Evolutionary conservation across 2,888 invertebrate genomes (phyloP).

Genomic region (Diarsia rubi): DNA sequence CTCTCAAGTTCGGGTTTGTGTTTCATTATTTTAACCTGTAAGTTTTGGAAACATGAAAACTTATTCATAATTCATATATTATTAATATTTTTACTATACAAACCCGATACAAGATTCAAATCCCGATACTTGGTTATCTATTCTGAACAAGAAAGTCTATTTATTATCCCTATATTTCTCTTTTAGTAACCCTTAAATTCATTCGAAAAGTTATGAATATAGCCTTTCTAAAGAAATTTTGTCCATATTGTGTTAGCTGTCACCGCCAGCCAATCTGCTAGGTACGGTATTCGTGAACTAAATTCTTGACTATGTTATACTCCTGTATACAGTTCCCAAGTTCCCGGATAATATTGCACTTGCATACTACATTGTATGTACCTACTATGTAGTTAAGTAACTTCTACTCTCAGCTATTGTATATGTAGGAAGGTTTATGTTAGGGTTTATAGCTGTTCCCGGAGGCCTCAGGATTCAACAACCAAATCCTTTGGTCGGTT

Average conservation of each 20-base stretch:
- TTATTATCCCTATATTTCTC: slow-evolving; percentile 22
- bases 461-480: slow-evolving; percentile 49
- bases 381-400: slow-evolving; percentile 13
- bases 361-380: slow-evolving; percentile 31
- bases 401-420: slow-evolving; percentile 39
- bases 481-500: slow-evolving; percentile 58
- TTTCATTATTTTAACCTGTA: not conserved
- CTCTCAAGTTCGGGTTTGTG: not conserved
- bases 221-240: slow-evolving; percentile 10
- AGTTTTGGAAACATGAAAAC: not conserved
- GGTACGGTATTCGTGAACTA: slow-evolving; percentile 47
- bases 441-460: slow-evolving; percentile 59
- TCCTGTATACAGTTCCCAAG: slow-evolving; percentile 25
- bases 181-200: slow-evolving; percentile 6
- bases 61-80: slow-evolving; percentile 32
- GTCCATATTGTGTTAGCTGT: slow-evolving; percentile 19
- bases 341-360: slow-evolving; percentile 53
- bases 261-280: slow-evolving; percentile 25
- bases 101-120: slow-evolving; percentile 21
- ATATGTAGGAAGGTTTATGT: slow-evolving; percentile 49
- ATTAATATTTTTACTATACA: not conserved
- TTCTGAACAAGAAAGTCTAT: slow-evolving; percentile 31
- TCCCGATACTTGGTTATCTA: slow-evolving; percentile 40
- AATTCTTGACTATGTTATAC: slow-evolving; percentile 27
- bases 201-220: slow-evolving; percentile 22